phyloP scores from a whole-genome alignment of 2,797 vertebrate species.

The Alosa sapidissima region DNA sequence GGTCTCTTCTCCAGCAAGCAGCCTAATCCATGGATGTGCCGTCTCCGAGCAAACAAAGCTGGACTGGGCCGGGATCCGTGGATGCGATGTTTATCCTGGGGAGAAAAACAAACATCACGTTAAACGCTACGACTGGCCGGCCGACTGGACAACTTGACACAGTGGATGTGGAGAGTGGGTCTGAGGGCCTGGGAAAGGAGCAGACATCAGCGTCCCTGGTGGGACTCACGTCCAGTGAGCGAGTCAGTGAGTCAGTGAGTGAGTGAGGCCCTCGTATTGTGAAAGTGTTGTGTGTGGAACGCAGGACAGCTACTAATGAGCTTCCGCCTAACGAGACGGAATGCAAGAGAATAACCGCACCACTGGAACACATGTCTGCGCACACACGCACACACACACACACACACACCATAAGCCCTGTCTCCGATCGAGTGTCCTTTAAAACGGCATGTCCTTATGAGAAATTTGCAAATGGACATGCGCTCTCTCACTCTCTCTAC shows the following conservation, averaged over 20 bases:
- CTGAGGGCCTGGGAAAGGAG: neutral
- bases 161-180: neutral
- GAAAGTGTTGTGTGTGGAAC: neutral
- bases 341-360: neutral
- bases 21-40: constrained; percentile 48
- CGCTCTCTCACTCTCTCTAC: neutral
- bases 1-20: constrained; percentile 37
- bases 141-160: neutral
- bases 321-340: constrained; percentile 11
- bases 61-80: constrained; percentile 7
- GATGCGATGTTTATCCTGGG: constrained; percentile 41
- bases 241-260: too few species aligned
- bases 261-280: neutral
- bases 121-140: neutral
- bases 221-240: neutral
- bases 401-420: neutral
- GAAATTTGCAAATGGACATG: neutral
- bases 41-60: constrained; percentile 25
- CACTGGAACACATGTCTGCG: neutral
- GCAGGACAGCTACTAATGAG: neutral
- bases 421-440: neutral
- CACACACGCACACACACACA: neutral
- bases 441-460: neutral
- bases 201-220: neutral
- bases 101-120: neutral